These are phyloP conservation scores for Heptranchias perlo DNA, from an alignment of 2,113 vertebrate genomes.

Conservation along the genomic window DNA sequence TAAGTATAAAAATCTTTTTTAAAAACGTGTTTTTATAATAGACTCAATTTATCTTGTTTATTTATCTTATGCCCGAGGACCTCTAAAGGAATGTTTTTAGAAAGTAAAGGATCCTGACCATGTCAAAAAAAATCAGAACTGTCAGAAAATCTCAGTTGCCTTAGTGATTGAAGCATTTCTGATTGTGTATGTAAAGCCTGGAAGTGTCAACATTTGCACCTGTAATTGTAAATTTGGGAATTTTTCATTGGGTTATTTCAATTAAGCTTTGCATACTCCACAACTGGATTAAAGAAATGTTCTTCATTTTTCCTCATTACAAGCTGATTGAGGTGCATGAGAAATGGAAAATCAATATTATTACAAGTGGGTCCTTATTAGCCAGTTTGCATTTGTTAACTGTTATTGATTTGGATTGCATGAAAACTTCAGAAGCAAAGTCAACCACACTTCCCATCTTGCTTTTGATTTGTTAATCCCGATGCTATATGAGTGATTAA, in stretches of 20 bases:
- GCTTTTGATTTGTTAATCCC: background rate
- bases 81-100: background rate
- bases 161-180: background rate
- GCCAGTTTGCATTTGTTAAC: background rate
- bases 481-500: background rate
- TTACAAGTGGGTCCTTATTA: background rate
- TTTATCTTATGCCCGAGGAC: background rate
- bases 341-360: slow-evolving; percentile 6
- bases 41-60: background rate
- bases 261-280: background rate
- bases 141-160: background rate
- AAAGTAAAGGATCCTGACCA: background rate
- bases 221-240: background rate
- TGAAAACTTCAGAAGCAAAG: background rate
- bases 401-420: background rate
- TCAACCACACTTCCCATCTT: background rate
- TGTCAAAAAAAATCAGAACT: background rate
- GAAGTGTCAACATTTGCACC: background rate
- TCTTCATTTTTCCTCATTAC: background rate
- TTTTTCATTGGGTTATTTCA: background rate
- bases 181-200: background rate
- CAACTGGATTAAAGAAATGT: background rate
- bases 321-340: background rate
- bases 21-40: background rate
- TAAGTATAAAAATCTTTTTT: background rate